Conservation (phyloP, 2,888 invertebrate species). For the Erebia ligea region DNA sequence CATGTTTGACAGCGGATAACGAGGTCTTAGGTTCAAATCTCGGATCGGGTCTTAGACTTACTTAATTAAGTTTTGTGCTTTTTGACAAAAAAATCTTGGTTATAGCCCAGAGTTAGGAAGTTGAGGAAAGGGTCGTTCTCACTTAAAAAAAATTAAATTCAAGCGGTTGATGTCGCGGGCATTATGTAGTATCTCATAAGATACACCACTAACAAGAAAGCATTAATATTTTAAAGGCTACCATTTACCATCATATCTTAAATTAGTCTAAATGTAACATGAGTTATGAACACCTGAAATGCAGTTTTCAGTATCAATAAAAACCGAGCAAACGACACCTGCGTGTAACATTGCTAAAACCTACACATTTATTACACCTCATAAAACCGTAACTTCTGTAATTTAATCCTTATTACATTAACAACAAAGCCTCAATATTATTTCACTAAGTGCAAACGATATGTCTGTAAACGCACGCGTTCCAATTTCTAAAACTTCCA, state of each 20-base stretch:
- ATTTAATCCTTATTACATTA: constrained; percentile 1
- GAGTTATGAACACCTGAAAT: constrained; percentile 12
- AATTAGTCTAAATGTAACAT: not conserved
- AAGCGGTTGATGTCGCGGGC: no score
- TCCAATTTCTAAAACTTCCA: constrained; percentile 69
- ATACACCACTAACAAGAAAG: no score
- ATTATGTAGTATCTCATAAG: no score
- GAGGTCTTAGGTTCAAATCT: no score
- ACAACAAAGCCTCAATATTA: not conserved
- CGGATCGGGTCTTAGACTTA: no score
- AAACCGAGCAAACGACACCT: constrained; percentile 17
- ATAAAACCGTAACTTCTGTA: not conserved
- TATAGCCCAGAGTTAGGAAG: no score
- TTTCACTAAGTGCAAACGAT: constrained; percentile 12
- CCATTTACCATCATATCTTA: not conserved
- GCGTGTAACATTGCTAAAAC: constrained; percentile 11
- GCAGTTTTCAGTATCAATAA: constrained; percentile 15
- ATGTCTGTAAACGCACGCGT: constrained; percentile 56
- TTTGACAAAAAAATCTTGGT: no score
- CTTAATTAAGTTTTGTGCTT: no score
- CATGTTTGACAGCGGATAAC: no score
- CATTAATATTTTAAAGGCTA: no score
- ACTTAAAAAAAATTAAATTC: no score
- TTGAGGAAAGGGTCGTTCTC: no score
- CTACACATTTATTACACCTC: not conserved